phyloP scores from a whole-genome alignment of 2,888 invertebrate genomes.

The Clivina fossor region DNA sequence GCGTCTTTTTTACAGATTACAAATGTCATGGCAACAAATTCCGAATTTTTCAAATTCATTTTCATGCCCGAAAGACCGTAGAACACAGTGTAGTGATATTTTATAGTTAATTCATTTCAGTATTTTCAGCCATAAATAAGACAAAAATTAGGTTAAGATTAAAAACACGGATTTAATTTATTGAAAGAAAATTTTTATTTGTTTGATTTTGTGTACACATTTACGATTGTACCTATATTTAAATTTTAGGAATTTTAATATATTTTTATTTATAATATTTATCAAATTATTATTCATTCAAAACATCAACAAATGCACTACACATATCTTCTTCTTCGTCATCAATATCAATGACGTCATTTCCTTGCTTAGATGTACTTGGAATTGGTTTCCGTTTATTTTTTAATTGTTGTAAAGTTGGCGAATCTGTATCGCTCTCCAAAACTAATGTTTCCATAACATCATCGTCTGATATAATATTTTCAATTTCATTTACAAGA shows the following conservation, averaged over 20 bases:
- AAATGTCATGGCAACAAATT: conserved; percentile 48
- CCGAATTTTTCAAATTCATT: conserved; percentile 46
- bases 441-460: conserved; percentile 12
- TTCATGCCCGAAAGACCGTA: conserved; percentile 41
- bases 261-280: conserved; percentile 28
- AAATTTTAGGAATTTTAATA: conserved; percentile 31
- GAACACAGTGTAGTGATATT: conserved; percentile 42
- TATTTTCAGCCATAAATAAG: conserved; percentile 29
- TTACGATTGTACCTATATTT: conserved; percentile 27
- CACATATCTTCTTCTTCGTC: conserved; percentile 34
- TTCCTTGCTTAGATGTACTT: conserved; percentile 1
- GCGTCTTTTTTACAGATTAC: conserved; percentile 47
- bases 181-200: conserved; percentile 11
- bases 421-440: conserved; percentile 11
- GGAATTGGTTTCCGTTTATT: neutral
- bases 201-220: neutral
- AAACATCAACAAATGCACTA: conserved; percentile 30
- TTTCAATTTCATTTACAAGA: neutral
- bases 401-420: too few relatives aligned
- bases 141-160: neutral
- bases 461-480: conserved; percentile 21
- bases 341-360: conserved; percentile 20
- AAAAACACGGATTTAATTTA: conserved; percentile 15
- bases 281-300: conserved; percentile 16
- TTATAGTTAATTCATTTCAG: conserved; percentile 38